Conservation (phyloP, 1,140 invertebrate genomes). For the Drosophila pseudoobscura region DNA sequence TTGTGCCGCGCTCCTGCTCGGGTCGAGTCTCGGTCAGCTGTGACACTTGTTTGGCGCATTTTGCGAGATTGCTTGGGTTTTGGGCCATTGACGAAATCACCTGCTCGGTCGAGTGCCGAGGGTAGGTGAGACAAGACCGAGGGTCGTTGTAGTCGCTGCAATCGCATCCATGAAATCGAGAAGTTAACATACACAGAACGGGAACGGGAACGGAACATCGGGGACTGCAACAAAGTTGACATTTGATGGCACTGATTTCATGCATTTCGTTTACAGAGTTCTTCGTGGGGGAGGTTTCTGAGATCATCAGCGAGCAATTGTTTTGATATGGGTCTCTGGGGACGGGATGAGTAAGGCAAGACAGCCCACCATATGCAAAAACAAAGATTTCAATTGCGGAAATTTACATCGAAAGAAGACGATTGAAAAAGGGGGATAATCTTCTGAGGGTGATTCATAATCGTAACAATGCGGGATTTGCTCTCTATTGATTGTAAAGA, state of each 20-base stretch:
- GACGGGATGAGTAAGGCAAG: conserved; percentile 15
- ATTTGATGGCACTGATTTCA: conserved; percentile 61
- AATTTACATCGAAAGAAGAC: conserved; percentile 3
- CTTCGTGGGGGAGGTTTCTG: conserved; percentile 64
- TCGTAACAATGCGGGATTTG: too few species aligned
- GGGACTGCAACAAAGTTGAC: conserved; percentile 24
- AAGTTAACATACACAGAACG: conserved; percentile 60
- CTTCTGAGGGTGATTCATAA: not conserved
- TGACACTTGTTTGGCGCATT: conserved; percentile 73
- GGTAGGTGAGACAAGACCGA: conserved; percentile 40
- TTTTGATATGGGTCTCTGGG: conserved; percentile 27
- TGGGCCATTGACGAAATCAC: conserved; percentile 70
- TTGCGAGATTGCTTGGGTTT: conserved; percentile 18
- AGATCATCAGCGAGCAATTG: conserved; percentile 25
- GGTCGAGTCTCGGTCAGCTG: conserved; percentile 61
- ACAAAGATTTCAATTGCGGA: conserved; percentile 19
- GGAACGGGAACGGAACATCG: not conserved
- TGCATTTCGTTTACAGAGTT: conserved; percentile 28
- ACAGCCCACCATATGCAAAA: conserved; percentile 48
- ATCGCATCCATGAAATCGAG: conserved; percentile 75
- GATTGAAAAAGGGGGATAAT: conserved; percentile 5
- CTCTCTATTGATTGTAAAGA: too few species aligned
- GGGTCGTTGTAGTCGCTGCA: conserved; percentile 57
- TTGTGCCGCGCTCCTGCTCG: conserved; percentile 48
- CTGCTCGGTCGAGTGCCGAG: conserved; percentile 51